Percentiles rank a stretch among this genome's conserved stretches.
Conservation (phyloP, 2,797 vertebrate genomes). For the Chelidonichthys spinosus region DNA sequence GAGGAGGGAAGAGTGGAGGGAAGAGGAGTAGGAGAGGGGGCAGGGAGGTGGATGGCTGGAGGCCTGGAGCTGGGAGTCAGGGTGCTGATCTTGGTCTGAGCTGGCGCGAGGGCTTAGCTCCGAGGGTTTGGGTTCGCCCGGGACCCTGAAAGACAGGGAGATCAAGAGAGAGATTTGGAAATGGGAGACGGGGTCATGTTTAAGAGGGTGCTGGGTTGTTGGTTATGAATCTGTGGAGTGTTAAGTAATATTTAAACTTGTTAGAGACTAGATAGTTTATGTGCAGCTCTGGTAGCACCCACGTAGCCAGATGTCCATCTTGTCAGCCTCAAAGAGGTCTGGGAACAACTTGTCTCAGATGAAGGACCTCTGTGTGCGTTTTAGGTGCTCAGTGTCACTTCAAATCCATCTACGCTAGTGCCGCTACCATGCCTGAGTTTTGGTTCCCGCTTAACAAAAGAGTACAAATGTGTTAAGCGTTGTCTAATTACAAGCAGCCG, state of each 20-base stretch:
- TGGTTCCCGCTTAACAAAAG: neutral
- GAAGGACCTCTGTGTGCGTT: neutral
- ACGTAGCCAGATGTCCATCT: constrained; percentile 20
- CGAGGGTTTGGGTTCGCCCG: constrained; percentile 51
- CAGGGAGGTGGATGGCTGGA: constrained; percentile 45
- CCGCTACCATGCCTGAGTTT: neutral
- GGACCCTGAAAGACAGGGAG: constrained; percentile 44
- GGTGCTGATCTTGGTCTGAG: constrained; percentile 66
- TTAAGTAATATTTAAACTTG: constrained; percentile 56
- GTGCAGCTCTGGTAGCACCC: constrained; percentile 44
- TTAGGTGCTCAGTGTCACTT: neutral
- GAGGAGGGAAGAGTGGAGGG: constrained; percentile 53
- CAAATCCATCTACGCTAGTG: neutral
- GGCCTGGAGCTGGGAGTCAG: constrained; percentile 62
- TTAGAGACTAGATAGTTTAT: constrained; percentile 26
- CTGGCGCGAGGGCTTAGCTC: constrained; percentile 53
- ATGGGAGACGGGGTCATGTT: constrained; percentile 60
- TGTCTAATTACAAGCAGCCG: neutral
- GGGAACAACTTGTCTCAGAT: neutral
- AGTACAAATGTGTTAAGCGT: neutral
- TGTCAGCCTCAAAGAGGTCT: constrained; percentile 4
- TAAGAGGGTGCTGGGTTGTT: constrained; percentile 53
- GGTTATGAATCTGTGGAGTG: constrained; percentile 58
- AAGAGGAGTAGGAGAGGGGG: constrained; percentile 17
- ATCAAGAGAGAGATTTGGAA: constrained; percentile 54